Percentiles rank a stretch among this genome's conserved stretches.
Evolutionary conservation across 2,113 vertebrate genomes (phyloP).

Genomic region (Phaetusa simplex): DNA sequence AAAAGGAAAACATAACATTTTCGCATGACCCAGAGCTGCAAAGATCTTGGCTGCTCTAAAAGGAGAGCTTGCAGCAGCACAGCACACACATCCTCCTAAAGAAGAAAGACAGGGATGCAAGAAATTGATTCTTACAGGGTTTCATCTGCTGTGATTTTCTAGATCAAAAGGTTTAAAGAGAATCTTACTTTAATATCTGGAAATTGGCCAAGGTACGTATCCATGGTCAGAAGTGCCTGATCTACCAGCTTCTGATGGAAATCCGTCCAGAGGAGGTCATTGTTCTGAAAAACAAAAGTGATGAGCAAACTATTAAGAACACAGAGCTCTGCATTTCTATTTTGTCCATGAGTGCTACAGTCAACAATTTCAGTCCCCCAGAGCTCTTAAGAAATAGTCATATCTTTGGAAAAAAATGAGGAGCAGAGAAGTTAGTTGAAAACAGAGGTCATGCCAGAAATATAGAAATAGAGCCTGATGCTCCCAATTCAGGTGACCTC

Average conservation of each 20-base stretch:
- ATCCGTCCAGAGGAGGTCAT: conserved; percentile 94
- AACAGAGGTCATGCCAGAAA: not conserved
- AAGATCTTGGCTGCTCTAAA: not conserved
- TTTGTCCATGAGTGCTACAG: not conserved
- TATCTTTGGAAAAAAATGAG: not conserved
- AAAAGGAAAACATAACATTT: not conserved
- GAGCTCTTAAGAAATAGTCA: not conserved
- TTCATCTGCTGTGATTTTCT: not conserved
- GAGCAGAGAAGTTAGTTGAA: not conserved
- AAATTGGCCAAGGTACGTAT: conserved; percentile 97
- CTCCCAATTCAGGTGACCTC: not conserved
- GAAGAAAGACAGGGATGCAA: not conserved
- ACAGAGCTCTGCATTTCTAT: not conserved
- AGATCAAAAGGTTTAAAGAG: not conserved
- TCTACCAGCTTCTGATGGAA: conserved; percentile 98
- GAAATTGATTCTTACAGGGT: not conserved
- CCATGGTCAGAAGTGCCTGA: conserved; percentile 96
- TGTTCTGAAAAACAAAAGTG: conserved; percentile 80
- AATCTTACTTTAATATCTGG: conserved; percentile 93
- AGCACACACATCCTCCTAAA: not conserved
- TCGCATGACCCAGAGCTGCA: not conserved
- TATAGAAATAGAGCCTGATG: not conserved
- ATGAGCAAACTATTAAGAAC: not conserved
- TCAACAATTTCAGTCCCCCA: not conserved
- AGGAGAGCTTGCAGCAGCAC: not conserved